Percentiles rank a stretch among this genome's conserved stretches.
Evolutionary conservation across 2,797 vertebrate genomes (phyloP).

Genomic region (Pseudomugil tenellus): DNA sequence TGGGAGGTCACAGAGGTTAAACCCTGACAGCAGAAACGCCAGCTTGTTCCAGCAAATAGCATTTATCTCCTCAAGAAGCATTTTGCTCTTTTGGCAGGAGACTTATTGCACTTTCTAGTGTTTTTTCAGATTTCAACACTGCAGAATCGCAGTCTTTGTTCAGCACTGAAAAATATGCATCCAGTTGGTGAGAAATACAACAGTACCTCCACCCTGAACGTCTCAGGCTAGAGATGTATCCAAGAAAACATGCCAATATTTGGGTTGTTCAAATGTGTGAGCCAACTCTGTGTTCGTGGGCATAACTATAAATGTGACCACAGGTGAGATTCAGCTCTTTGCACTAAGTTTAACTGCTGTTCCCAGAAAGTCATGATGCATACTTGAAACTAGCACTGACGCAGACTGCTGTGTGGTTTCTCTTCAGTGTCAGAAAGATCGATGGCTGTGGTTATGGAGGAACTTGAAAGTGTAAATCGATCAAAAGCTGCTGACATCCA

Average conservation of each 20-base stretch:
- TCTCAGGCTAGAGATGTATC: constrained; percentile 14
- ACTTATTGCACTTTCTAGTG: constrained; percentile 11
- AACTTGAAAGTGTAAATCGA: constrained; percentile 17
- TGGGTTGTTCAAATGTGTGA: constrained; percentile 31
- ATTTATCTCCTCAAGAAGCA: constrained; percentile 25
- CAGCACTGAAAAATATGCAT: constrained; percentile 5
- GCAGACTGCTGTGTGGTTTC: constrained; percentile 43
- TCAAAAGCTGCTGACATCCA: constrained; percentile 18
- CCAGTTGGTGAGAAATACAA: constrained; percentile 16
- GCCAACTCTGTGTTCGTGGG: constrained; percentile 29
- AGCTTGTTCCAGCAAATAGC: constrained; percentile 2
- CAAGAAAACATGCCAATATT: constrained; percentile 6
- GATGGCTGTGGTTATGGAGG: constrained; percentile 31
- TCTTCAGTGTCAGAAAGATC: constrained; percentile 44
- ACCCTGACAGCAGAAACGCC: constrained; percentile 13
- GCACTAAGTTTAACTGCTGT: constrained; percentile 47
- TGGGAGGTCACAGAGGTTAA: constrained; percentile 53
- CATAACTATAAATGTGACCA: constrained; percentile 17
- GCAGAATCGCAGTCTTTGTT: constrained; percentile 23
- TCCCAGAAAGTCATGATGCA: constrained; percentile 61
- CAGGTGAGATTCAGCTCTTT: constrained; percentile 32
- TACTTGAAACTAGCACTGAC: constrained; percentile 46
- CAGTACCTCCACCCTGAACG: constrained; percentile 11
- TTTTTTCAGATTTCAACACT: constrained; percentile 13
- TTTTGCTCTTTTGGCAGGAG: constrained; percentile 13